phyloP scores from a whole-genome alignment of 2,797 vertebrate species.

The Hephaestus fuliginosus region DNA sequence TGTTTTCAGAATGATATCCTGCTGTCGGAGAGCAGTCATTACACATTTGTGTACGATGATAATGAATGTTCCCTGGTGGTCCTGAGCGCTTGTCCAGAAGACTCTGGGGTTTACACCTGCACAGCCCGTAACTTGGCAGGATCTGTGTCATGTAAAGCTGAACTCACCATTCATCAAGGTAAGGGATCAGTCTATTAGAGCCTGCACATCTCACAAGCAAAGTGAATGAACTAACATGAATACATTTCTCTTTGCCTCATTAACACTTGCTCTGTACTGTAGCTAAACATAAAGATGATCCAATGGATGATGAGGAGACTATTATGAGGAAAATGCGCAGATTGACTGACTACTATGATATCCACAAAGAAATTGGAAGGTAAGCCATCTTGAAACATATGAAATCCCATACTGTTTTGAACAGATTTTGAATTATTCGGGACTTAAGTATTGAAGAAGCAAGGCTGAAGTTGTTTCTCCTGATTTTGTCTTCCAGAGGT shows the following conservation, averaged over 20 bases:
- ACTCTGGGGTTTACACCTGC: conserved; percentile 96
- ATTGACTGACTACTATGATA: conserved; percentile 93
- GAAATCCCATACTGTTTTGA: not conserved
- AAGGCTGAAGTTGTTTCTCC: not conserved
- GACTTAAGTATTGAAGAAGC: not conserved
- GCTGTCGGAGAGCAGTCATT: conserved; percentile 93
- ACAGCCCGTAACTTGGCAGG: conserved; percentile 93
- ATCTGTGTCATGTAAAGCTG: conserved; percentile 96
- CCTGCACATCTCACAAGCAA: not conserved
- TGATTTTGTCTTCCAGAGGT: conserved; percentile 84
- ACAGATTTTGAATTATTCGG: not conserved
- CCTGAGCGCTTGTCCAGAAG: conserved; percentile 88
- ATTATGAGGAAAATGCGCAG: conserved; percentile 88
- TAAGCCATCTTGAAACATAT: conserved; percentile 59
- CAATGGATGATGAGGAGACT: conserved; percentile 88
- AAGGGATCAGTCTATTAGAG: conserved; percentile 25
- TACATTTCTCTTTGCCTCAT: not conserved
- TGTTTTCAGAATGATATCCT: conserved; percentile 89
- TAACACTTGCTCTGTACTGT: conserved; percentile 16
- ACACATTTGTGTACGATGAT: conserved; percentile 97
- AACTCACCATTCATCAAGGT: conserved; percentile 93
- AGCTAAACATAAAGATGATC: conserved; percentile 83
- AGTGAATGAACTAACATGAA: not conserved
- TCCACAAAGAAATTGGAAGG: conserved; percentile 97
- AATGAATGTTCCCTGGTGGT: conserved; percentile 96